Evolutionary conservation across 2,797 vertebrate genomes (phyloP), one percentile per base, ranked within the genome.

Genomic region (Odontamblyopus lacepedii): DNA sequence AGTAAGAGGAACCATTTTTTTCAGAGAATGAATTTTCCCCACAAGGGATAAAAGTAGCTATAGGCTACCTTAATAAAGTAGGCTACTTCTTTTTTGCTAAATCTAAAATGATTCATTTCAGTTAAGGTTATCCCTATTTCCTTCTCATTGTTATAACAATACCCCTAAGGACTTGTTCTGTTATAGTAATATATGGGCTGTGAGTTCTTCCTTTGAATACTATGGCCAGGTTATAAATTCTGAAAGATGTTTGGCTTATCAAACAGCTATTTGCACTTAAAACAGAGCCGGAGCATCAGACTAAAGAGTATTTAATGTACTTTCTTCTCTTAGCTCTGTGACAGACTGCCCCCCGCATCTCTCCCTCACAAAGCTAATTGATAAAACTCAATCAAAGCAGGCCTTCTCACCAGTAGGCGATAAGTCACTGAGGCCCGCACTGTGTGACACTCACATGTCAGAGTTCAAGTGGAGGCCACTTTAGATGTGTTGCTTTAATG

Each of bases 381-480:
- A 93, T 92, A 87, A 92, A 94, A 90, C 80, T 91, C 81, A 87
- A 92, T 92, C 92, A 94, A 91, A 93, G 89, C 73, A 72, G 0
- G 75, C 83, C 84, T 85, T 92, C 89, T 90, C 93, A 92, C 90
- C 89, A 82, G 89, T 89, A 89, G 90, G 91, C 89, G 91, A 92
- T 92, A 91, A 81, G 88, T 90, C 88, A 92, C 93, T 94, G 91
- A 89, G 90, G 38, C 85, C 84, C 50, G 78, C 94, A 82, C 93
- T 87, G 92, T 90, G 88, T 92, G 94, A 92, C 89, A 88, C 87
- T 89, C 93, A 93, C 93, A 92, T 91, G 85, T 83, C 85, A 83
- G 91, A 83, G 94, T 93, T 95, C 94, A 95, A 93, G 93, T 93
- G 88, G 91, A 93, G 94, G 94, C 86, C 93, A 79, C 91, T 82